Percentiles rank a stretch among this genome's conserved stretches.
phyloP scores from a whole-genome alignment of 2,888 invertebrate species.

The Dicyrtoma fusca region DNA sequence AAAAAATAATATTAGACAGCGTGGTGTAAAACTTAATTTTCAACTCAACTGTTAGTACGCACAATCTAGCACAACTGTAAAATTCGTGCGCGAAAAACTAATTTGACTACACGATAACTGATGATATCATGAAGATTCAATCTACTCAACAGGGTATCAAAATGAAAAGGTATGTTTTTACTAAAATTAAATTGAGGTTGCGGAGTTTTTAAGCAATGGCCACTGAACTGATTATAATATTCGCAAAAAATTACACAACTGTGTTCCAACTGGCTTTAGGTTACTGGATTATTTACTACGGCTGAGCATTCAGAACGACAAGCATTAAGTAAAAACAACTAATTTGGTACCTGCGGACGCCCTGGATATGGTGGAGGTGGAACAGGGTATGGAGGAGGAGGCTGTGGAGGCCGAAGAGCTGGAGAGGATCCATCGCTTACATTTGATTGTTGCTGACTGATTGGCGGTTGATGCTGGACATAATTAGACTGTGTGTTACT shows the following conservation, averaged over 20 bases:
- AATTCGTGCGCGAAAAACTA: too few relatives aligned
- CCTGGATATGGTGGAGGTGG: constrained; percentile 73
- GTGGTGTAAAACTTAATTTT: too few relatives aligned
- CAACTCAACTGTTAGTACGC: too few relatives aligned
- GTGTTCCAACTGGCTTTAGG: neutral
- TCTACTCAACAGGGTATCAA: neutral
- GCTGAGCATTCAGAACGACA: neutral
- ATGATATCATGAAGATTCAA: too few relatives aligned
- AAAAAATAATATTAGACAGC: too few relatives aligned
- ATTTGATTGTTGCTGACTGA: constrained; percentile 48
- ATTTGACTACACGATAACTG: too few relatives aligned
- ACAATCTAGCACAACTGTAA: too few relatives aligned
- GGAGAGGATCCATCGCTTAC: constrained; percentile 36
- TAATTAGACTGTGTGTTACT: constrained; percentile 54
- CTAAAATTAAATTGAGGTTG: neutral
- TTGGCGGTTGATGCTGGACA: constrained; percentile 61
- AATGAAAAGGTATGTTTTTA: neutral
- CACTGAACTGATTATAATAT: neutral
- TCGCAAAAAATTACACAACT: neutral
- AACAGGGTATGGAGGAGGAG: constrained; percentile 74
- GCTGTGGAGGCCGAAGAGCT: constrained; percentile 68
- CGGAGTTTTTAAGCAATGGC: neutral
- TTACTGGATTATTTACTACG: neutral
- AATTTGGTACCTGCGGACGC: constrained; percentile 58
- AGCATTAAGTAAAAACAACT: neutral